A percentile compares a stretch with the other conserved stretches of the same genome.
Evolutionary conservation across 2,113 vertebrate genomes (phyloP).

Genomic region (Caranx melampygus): DNA sequence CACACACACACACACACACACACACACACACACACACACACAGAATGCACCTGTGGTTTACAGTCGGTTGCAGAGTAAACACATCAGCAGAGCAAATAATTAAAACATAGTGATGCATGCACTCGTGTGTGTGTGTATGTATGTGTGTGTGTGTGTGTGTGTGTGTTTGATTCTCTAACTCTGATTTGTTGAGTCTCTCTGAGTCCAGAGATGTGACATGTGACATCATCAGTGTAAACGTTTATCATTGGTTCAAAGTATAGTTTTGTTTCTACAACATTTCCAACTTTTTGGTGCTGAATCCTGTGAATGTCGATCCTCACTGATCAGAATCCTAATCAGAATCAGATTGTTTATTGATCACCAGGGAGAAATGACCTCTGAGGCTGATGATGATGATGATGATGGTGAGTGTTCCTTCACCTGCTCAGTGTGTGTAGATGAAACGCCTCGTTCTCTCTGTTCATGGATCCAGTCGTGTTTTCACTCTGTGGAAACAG

Average conservation of each 20-base stretch:
- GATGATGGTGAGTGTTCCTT: too few species aligned
- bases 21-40: neutral
- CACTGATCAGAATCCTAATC: too few species aligned
- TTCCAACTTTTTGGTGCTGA: neutral
- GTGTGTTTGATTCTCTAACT: neutral
- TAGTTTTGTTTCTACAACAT: neutral
- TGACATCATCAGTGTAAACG: neutral
- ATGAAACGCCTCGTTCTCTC: neutral
- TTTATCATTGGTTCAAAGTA: neutral
- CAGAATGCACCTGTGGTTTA: neutral
- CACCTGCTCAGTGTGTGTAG: neutral
- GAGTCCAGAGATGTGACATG: too few species aligned
- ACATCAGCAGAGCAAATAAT: too few species aligned
- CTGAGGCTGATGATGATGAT: too few species aligned
- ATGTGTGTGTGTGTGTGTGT: neutral
- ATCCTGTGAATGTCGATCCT: neutral
- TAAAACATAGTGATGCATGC: too few species aligned
- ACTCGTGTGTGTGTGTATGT: neutral
- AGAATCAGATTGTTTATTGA: too few species aligned
- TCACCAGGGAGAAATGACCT: too few species aligned
- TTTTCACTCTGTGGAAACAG: neutral
- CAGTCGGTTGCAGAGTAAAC: too few species aligned
- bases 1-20: constrained; percentile 2
- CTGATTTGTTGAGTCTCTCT: neutral
- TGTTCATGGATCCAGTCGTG: neutral